phyloP scores from a whole-genome alignment of 2,888 invertebrate genomes.

The Choristoneura rosaceana region DNA sequence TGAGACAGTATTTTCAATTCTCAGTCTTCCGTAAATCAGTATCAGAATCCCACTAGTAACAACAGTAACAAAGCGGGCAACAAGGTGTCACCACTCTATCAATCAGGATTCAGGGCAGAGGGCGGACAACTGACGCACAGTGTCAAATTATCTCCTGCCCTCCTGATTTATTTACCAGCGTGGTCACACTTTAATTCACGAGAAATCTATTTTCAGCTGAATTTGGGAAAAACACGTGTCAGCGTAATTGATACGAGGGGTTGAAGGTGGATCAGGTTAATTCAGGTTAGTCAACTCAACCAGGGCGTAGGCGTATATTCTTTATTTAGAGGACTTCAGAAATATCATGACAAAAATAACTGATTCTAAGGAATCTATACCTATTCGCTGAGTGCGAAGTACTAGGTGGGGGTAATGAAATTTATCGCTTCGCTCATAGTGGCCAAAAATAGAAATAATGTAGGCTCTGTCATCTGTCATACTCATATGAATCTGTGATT shows the following conservation, averaged over 20 bases:
- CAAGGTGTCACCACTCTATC: constrained; percentile 38
- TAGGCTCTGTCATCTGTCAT: no score
- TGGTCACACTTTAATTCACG: constrained; percentile 35
- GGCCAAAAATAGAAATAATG: no score
- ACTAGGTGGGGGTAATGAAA: no score
- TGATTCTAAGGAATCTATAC: no score
- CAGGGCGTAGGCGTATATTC: background rate
- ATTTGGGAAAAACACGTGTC: constrained; percentile 32
- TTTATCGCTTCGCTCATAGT: no score
- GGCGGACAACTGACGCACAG: constrained; percentile 42
- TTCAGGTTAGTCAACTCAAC: background rate
- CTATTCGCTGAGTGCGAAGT: no score
- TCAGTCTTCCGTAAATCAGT: constrained; percentile 7
- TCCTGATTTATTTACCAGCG: constrained; percentile 43
- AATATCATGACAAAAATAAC: no score
- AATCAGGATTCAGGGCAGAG: constrained; percentile 30
- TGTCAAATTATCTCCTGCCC: constrained; percentile 42
- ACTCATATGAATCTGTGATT: no score
- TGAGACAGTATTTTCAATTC: background rate
- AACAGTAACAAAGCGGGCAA: constrained; percentile 9
- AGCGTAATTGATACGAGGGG: constrained; percentile 29
- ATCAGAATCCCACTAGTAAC: background rate
- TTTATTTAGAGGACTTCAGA: background rate
- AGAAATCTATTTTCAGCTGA: constrained; percentile 25
- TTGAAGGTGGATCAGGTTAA: background rate